Evolutionary conservation across 2,888 invertebrate genomes (phyloP).

Genomic region (Rhorus exstirpatorius): DNA sequence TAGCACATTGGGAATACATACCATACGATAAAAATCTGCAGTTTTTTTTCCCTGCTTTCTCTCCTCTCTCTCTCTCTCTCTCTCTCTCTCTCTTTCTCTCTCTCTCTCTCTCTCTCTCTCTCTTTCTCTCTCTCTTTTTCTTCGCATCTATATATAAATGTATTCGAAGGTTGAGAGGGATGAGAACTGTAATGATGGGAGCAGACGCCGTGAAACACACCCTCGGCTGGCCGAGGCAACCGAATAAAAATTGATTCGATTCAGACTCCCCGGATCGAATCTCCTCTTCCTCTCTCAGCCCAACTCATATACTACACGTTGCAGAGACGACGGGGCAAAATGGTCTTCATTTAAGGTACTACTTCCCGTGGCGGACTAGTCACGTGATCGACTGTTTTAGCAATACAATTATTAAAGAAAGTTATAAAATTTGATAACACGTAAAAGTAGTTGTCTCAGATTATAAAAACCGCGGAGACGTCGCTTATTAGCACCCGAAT

Average conservation of each 20-base stretch:
- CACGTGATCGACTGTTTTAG: too few relatives aligned
- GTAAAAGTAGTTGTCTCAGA: too few relatives aligned
- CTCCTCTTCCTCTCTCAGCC: conserved; percentile 12
- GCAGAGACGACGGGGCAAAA: neutral
- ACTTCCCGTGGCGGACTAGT: too few relatives aligned
- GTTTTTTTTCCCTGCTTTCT: conserved; percentile 10
- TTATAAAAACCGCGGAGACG: too few relatives aligned
- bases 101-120: too few relatives aligned
- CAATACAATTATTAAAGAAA: too few relatives aligned
- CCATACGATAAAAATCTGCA: neutral
- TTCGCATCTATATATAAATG: neutral
- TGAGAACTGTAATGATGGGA: conserved; percentile 42
- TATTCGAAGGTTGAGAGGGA: conserved; percentile 13
- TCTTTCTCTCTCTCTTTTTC: neutral
- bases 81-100: too few relatives aligned
- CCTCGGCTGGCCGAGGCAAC: neutral
- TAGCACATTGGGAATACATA: conserved; percentile 16
- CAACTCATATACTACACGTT: neutral
- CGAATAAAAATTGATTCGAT: conserved; percentile 67
- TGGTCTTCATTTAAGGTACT: neutral
- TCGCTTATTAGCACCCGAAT: too few relatives aligned
- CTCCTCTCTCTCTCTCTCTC: too few relatives aligned
- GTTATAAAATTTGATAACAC: too few relatives aligned
- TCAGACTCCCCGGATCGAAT: conserved; percentile 60
- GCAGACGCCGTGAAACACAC: conserved; percentile 30